A percentile compares a stretch with the other conserved stretches of the same genome.
Conservation (phyloP, 2,113 vertebrate species). For the Phoenicopterus ruber region DNA sequence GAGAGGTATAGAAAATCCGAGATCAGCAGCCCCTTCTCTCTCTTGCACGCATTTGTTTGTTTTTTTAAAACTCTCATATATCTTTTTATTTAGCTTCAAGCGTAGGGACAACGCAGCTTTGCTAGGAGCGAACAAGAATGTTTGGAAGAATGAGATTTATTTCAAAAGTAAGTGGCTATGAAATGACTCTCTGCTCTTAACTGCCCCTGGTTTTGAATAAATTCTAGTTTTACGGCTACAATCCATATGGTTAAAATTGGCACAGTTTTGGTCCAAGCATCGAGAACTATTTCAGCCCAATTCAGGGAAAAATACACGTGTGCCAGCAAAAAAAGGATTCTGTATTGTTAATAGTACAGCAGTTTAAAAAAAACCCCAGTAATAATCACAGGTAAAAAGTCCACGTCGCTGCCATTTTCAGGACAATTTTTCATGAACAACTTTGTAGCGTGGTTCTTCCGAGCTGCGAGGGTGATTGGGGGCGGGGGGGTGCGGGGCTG, state of each 20-base stretch:
- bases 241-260: neutral
- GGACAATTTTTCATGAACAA: neutral
- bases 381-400: neutral
- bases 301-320: neutral
- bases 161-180: neutral
- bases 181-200: neutral
- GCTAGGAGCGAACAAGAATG: neutral
- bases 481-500: rapidly evolving
- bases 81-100: neutral
- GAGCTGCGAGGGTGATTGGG: neutral
- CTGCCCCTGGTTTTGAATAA: neutral
- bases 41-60: neutral
- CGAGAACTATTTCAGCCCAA: neutral
- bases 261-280: neutral
- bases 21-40: neutral
- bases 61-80: neutral
- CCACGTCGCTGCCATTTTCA: neutral
- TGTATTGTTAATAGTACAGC: neutral
- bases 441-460: rapidly evolving
- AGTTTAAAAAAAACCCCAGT: neutral
- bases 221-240: neutral
- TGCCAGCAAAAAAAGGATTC: neutral
- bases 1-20: neutral
- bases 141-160: neutral
- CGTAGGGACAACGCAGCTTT: neutral